A percentile compares a stretch with the other conserved stretches of the same genome.
phyloP scores from a whole-genome alignment of 2,888 invertebrate genomes.

The Brachyptera putata region DNA sequence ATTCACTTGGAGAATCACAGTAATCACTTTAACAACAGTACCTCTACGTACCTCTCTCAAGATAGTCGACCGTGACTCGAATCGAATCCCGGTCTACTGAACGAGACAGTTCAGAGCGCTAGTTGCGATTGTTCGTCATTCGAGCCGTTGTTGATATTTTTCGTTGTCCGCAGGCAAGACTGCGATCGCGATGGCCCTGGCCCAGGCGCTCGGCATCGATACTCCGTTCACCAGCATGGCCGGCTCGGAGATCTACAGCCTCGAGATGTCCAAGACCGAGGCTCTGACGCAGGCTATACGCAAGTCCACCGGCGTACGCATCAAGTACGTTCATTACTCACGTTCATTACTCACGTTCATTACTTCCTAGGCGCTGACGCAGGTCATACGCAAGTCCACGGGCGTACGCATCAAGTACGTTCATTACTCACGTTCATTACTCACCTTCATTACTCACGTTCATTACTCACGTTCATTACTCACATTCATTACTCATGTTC shows the following conservation, averaged over 20 bases:
- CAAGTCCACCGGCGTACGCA: conserved; percentile 95
- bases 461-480: too few species aligned
- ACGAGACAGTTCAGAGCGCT: too few species aligned
- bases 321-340: conserved; percentile 68
- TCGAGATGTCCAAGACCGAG: conserved; percentile 99
- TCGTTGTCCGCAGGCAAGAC: conserved; percentile 90
- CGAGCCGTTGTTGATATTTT: too few species aligned
- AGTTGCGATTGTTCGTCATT: too few species aligned
- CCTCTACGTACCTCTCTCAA: too few species aligned
- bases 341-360: too few species aligned
- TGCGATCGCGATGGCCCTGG: conserved; percentile 96
- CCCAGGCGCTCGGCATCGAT: conserved; percentile 87
- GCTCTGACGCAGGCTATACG: conserved; percentile 94
- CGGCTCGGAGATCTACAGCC: conserved; percentile 95
- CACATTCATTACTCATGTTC: conserved; percentile 80
- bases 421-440: too few species aligned
- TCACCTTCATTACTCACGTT: too few species aligned
- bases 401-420: conserved; percentile 89
- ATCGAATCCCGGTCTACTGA: too few species aligned
- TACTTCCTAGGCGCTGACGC: conserved; percentile 96
- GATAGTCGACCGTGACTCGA: too few species aligned
- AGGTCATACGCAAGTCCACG: conserved; percentile 94
- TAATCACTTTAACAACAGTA: too few species aligned
- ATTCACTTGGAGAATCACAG: too few species aligned
- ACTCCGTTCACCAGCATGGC: conserved; percentile 99